Conservation (phyloP, 2,888 invertebrate species). For the Heteromurus nitidus region DNA sequence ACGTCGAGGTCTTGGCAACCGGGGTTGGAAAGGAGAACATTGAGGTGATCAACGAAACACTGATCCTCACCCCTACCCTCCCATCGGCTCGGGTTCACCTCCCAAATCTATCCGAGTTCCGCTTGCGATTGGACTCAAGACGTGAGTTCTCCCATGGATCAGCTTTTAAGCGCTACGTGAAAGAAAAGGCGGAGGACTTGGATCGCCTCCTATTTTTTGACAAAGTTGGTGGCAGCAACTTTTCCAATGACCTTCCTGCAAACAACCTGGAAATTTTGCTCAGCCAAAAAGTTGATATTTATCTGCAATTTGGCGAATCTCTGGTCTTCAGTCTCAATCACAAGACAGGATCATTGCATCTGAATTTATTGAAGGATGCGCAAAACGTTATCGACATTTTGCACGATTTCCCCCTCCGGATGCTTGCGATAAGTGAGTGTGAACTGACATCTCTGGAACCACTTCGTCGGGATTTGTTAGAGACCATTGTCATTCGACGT, state of each 20-base stretch:
- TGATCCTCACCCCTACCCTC: neutral
- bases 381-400: neutral
- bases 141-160: neutral
- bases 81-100: neutral
- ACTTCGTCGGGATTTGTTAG: neutral
- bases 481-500: neutral
- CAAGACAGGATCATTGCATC: neutral
- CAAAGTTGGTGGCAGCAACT: neutral
- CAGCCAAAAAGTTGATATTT: neutral
- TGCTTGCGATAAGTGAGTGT: neutral
- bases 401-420: neutral
- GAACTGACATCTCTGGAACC: neutral
- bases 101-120: neutral
- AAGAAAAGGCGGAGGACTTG: neutral
- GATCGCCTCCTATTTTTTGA: neutral
- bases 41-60: neutral
- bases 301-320: neutral
- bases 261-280: neutral
- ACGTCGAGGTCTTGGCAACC: neutral
- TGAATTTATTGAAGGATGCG: neutral
- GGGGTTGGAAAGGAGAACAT: neutral
- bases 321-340: neutral
- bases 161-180: neutral
- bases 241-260: too few species aligned
- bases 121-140: neutral